phyloP scores from a whole-genome alignment of 2,113 vertebrate genomes.

The Orycteropus afer region DNA sequence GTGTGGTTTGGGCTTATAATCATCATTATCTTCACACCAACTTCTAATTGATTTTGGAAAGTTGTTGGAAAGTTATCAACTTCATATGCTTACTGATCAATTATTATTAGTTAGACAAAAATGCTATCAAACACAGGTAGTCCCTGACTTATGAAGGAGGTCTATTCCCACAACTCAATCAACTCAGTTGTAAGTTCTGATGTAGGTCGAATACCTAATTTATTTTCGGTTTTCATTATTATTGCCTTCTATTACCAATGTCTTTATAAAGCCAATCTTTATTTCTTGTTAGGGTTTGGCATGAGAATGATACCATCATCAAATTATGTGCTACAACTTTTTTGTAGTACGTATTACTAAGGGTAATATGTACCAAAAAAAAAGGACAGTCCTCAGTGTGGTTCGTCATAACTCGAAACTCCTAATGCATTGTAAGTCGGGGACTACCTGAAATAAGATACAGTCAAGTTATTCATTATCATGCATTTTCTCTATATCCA shows the following conservation, averaged over 20 bases:
- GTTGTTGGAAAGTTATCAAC: background rate
- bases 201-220: background rate
- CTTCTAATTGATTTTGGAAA: background rate
- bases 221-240: background rate
- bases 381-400: no score
- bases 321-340: background rate
- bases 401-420: background rate
- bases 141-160: no score
- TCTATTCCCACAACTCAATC: background rate
- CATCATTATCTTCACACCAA: background rate
- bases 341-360: background rate
- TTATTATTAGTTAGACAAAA: conserved; percentile 12
- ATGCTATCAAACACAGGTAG: background rate
- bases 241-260: background rate
- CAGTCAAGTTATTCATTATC: background rate
- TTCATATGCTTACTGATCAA: background rate
- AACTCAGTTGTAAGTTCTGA: background rate
- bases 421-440: background rate
- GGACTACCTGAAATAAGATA: background rate
- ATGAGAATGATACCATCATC: no score
- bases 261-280: no score
- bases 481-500: background rate
- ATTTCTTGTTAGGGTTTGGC: no score
- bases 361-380: background rate
- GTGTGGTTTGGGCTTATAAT: background rate